Evolutionary conservation across 2,797 vertebrate genomes (phyloP).

Genomic region (Sebastiscus albofasciatus): DNA sequence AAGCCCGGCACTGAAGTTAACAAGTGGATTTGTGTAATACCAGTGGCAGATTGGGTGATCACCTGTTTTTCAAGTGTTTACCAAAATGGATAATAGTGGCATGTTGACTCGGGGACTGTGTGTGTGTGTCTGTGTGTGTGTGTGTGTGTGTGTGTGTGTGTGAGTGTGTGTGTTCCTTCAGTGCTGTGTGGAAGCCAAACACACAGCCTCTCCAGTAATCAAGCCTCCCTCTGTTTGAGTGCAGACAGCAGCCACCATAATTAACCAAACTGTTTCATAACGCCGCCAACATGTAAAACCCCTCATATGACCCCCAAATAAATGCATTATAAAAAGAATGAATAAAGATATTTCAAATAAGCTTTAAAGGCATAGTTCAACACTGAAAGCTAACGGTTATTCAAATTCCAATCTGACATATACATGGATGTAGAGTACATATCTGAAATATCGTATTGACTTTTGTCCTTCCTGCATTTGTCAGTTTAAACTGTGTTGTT

Average conservation of each 20-base stretch:
- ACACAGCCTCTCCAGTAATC: constrained; percentile 40
- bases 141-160: neutral
- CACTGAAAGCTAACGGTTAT: no score
- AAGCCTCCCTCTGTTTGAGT: constrained; percentile 39
- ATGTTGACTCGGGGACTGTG: neutral
- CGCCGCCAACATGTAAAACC: neutral
- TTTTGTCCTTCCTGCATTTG: neutral
- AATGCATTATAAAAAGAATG: neutral
- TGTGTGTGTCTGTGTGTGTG: neutral
- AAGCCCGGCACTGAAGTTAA: neutral
- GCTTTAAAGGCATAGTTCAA: neutral
- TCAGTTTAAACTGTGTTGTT: neutral
- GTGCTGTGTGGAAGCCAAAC: constrained; percentile 18
- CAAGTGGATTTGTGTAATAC: constrained; percentile 4
- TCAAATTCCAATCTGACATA: neutral
- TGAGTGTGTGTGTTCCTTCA: neutral
- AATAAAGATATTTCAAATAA: neutral
- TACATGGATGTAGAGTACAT: no score
- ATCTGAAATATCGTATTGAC: neutral
- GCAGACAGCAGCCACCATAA: constrained; percentile 31
- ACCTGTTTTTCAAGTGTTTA: constrained; percentile 46
- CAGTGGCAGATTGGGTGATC: neutral
- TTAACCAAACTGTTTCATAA: constrained; percentile 28
- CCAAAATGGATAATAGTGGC: constrained; percentile 17
- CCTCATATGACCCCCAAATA: neutral